Evolutionary conservation across 2,797 vertebrate genomes (phyloP).

Genomic region (Acanthornis magna): DNA sequence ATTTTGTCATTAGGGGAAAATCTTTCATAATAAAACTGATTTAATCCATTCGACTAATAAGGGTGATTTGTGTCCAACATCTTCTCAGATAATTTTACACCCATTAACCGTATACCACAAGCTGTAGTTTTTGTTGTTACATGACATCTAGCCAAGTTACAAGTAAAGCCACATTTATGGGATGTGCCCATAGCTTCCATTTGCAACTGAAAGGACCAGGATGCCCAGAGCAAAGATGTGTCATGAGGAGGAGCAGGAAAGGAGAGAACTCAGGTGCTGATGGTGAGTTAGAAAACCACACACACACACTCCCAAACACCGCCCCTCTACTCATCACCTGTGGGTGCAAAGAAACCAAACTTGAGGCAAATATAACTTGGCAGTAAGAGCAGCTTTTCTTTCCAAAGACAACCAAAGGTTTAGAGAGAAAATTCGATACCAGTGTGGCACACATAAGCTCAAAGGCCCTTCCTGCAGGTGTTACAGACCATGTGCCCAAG

Average conservation of each 20-base stretch:
- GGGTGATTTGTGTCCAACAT: background rate
- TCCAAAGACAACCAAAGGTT: background rate
- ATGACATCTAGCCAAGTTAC: background rate
- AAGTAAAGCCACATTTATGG: background rate
- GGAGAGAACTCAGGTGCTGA: background rate
- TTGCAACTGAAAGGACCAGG: background rate
- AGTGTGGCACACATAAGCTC: background rate
- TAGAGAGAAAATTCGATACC: background rate
- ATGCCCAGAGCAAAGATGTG: background rate
- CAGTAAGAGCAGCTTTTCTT: background rate
- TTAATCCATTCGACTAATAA: background rate
- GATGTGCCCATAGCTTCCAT: background rate
- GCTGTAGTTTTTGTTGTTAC: background rate
- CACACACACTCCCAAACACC: background rate
- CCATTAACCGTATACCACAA: rapidly evolving
- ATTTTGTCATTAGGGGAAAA: background rate
- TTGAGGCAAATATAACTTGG: background rate
- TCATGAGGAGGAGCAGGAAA: background rate
- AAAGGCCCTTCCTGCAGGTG: background rate
- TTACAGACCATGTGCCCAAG: rapidly evolving
- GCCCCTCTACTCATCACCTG: background rate
- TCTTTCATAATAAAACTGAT: background rate
- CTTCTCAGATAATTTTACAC: background rate
- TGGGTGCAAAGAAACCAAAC: background rate
- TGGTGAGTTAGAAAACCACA: background rate